These are phyloP conservation scores for Tricholaema leucomelas DNA, from an alignment of 2,113 vertebrate species.

Conservation along the genomic window DNA sequence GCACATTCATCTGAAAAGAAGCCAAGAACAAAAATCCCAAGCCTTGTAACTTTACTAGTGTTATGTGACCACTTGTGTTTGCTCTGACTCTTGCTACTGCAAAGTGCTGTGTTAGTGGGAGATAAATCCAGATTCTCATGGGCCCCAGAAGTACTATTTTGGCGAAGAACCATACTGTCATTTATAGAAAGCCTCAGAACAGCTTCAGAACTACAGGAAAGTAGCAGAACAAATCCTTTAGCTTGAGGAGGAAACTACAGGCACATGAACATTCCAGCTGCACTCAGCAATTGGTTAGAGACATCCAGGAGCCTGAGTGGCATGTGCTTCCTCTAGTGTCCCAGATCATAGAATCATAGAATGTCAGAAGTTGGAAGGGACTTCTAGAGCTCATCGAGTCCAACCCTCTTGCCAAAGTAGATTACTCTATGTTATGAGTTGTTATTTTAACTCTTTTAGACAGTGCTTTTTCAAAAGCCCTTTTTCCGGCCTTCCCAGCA, in stretches of 20 bases:
- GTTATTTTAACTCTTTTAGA: background rate
- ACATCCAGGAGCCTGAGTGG: background rate
- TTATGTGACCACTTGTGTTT: background rate
- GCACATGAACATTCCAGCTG: fast-evolving
- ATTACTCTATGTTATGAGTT: background rate
- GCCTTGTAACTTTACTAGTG: background rate
- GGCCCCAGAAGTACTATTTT: fast-evolving
- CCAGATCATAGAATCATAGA: background rate
- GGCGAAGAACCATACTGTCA: background rate
- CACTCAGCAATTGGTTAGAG: background rate
- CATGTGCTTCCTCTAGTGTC: background rate
- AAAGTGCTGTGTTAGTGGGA: background rate
- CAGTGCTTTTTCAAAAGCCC: background rate
- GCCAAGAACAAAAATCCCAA: background rate
- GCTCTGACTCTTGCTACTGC: background rate
- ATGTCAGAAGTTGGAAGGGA: too few relatives aligned
- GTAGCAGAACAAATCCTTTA: background rate
- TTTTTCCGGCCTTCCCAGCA: background rate
- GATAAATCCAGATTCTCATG: background rate
- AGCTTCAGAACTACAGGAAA: background rate
- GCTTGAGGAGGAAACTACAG: background rate
- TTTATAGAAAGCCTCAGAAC: background rate
- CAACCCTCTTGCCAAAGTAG: background rate
- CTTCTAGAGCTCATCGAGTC: too few relatives aligned
- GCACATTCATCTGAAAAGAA: background rate